Conservation (phyloP, 2,888 invertebrate species). For the Argyresthia goedartella region DNA sequence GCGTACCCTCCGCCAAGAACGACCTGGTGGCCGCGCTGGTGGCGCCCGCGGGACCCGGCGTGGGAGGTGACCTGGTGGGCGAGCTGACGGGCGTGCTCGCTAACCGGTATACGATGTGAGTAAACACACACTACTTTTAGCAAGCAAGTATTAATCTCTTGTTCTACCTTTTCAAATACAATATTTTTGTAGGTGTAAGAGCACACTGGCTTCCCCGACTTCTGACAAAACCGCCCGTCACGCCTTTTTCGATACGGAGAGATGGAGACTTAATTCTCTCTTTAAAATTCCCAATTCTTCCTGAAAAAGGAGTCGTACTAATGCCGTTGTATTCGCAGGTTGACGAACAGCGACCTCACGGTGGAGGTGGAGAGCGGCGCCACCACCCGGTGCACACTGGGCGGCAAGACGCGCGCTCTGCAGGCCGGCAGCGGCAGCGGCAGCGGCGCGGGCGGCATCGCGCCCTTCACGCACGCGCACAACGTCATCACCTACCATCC, state of each 20-base stretch:
- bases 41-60: constrained; percentile 24
- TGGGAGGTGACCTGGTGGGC: constrained; percentile 80
- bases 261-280: no score
- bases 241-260: no score
- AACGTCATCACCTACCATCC: constrained; percentile 67
- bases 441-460: constrained; percentile 15
- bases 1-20: constrained; percentile 85
- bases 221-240: no score
- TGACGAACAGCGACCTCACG: constrained; percentile 76
- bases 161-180: neutral
- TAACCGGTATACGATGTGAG: constrained; percentile 83
- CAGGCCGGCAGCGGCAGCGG: constrained; percentile 38
- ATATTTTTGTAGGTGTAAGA: no score
- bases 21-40: constrained; percentile 89
- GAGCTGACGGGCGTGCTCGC: constrained; percentile 88
- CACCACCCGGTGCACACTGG: constrained; percentile 85
- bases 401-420: constrained; percentile 77
- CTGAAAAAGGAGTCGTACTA: no score
- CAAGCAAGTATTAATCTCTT: neutral
- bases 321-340: no score
- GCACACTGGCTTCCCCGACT: no score
- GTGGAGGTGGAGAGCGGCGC: constrained; percentile 82
- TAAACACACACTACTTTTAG: constrained; percentile 21
- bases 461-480: constrained; percentile 63
- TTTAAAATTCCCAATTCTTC: no score